Conservation (phyloP, 2,888 invertebrate species). For the Candidula unifasciata region DNA sequence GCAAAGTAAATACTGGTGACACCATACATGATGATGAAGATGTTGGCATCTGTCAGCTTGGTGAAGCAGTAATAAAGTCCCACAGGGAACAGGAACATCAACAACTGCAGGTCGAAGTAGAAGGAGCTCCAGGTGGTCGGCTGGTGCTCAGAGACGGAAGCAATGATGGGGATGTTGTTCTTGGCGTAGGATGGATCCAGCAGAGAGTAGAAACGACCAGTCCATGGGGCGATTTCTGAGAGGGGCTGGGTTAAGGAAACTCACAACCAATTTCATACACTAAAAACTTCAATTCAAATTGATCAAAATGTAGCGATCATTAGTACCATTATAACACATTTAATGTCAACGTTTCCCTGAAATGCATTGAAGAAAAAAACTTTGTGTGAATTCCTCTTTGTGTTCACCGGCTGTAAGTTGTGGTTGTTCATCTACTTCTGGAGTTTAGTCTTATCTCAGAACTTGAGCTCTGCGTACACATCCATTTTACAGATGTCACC, state of each 20-base stretch:
- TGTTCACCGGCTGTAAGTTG: too few relatives aligned
- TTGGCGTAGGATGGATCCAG: slow-evolving; percentile 98
- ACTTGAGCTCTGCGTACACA: too few relatives aligned
- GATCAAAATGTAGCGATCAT: too few relatives aligned
- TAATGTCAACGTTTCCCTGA: too few relatives aligned
- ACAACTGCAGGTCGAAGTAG: slow-evolving; percentile 96
- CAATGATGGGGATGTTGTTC: slow-evolving; percentile 98
- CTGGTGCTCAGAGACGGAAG: slow-evolving; percentile 98
- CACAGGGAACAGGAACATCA: slow-evolving; percentile 95
- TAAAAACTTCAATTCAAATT: too few relatives aligned
- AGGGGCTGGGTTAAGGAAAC: slow-evolving; percentile 23
- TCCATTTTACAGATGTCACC: too few relatives aligned
- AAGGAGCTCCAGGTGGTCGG: slow-evolving; percentile 99
- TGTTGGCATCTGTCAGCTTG: slow-evolving; percentile 94
- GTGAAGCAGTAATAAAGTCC: slow-evolving; percentile 98
- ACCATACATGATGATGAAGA: slow-evolving; percentile 97
- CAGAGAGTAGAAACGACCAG: slow-evolving; percentile 96
- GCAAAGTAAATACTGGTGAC: slow-evolving; percentile 99
- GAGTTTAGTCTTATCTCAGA: too few relatives aligned
- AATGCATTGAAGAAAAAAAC: too few relatives aligned
- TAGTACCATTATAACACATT: too few relatives aligned
- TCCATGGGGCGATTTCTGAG: slow-evolving; percentile 96
- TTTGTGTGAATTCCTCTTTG: too few relatives aligned
- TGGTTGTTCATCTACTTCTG: too few relatives aligned
- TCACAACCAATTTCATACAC: too few relatives aligned